A percentile compares a stretch with the other conserved stretches of the same genome.
phyloP scores from a whole-genome alignment of 2,797 vertebrate genomes.

The Oophaga sylvatica region DNA sequence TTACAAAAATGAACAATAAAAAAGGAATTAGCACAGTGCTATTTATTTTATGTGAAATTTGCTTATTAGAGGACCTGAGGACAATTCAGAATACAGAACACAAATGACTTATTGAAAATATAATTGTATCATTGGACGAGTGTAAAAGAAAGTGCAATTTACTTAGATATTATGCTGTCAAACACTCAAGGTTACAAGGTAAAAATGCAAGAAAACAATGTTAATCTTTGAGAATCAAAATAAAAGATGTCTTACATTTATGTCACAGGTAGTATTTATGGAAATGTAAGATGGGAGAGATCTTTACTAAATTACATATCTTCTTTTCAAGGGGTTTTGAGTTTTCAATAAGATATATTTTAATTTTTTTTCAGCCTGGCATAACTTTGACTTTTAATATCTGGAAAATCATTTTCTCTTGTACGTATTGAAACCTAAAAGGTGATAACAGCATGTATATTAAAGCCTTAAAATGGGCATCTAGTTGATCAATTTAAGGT shows the following conservation, averaged over 20 bases:
- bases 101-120: constrained; percentile 25
- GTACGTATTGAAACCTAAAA: too few relatives aligned
- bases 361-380: constrained; percentile 5
- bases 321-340: constrained; percentile 19
- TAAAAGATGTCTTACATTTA: constrained; percentile 2
- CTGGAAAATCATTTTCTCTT: too few relatives aligned
- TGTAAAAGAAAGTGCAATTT: constrained; percentile 2
- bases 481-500: too few relatives aligned
- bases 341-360: constrained; percentile 30
- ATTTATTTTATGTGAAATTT: not conserved
- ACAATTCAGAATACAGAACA: constrained; percentile 9
- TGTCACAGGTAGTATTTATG: constrained; percentile 40
- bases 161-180: constrained; percentile 22
- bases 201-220: constrained; percentile 28
- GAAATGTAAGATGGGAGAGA: constrained; percentile 35
- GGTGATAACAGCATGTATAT: too few relatives aligned
- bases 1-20: not conserved
- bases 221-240: constrained; percentile 21
- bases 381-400: not conserved
- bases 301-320: constrained; percentile 49
- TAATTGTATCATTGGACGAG: constrained; percentile 10
- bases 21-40: not conserved
- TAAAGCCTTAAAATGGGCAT: too few relatives aligned
- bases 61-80: not conserved
- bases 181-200: constrained; percentile 32